Conservation (phyloP, 2,113 vertebrate species). For the Barnardius zonarius region DNA sequence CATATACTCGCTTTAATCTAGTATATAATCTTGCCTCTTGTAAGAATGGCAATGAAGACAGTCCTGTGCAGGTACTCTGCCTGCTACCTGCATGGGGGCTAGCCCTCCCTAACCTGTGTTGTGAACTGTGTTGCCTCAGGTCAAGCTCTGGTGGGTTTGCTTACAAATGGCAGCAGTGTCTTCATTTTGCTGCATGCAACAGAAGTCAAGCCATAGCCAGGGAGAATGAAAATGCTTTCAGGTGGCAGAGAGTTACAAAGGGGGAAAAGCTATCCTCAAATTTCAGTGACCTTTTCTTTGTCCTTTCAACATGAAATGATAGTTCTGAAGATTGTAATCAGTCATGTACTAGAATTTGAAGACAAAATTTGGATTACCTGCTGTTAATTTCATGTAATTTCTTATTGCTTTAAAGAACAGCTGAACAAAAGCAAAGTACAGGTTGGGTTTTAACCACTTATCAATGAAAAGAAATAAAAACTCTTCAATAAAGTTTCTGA, state of each 20-base stretch:
- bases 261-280: background rate
- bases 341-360: background rate
- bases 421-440: background rate
- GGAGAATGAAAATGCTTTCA: background rate
- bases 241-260: background rate
- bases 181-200: background rate
- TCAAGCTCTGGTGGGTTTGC: background rate
- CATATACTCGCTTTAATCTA: background rate
- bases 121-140: background rate
- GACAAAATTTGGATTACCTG: background rate
- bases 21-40: background rate
- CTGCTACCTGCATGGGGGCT: background rate
- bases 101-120: background rate
- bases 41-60: background rate
- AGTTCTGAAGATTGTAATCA: background rate
- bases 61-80: background rate
- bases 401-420: background rate
- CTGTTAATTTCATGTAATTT: background rate
- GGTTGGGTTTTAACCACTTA: background rate
- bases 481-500: background rate
- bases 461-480: accelerated
- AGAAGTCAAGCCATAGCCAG: accelerated
- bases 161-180: background rate
- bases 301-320: background rate
- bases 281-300: background rate